phyloP scores from a whole-genome alignment of 2,113 vertebrate species.

The Nerophis ophidion region DNA sequence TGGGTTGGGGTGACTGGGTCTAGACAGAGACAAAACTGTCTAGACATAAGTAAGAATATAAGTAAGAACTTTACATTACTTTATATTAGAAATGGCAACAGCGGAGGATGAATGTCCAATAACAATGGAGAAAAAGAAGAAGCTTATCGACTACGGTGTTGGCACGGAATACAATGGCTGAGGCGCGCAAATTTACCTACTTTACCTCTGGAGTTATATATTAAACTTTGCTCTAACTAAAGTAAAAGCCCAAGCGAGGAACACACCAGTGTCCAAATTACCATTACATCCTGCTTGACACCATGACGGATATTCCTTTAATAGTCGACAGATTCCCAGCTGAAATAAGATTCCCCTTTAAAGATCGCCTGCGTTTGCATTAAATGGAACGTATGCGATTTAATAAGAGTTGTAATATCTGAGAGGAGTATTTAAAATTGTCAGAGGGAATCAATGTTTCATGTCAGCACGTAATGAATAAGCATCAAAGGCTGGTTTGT shows the following conservation, averaged over 20 bases:
- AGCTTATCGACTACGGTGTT: too few relatives aligned
- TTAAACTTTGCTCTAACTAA: too few relatives aligned
- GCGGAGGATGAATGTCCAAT: too few relatives aligned
- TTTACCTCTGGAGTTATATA: too few relatives aligned
- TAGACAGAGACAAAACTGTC: too few relatives aligned
- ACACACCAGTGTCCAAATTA: constrained; percentile 33
- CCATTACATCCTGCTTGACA: constrained; percentile 40
- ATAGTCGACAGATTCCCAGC: constrained; percentile 31
- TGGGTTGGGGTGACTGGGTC: too few relatives aligned
- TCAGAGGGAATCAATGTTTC: constrained; percentile 53
- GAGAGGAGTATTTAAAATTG: constrained; percentile 54
- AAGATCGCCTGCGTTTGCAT: constrained; percentile 48
- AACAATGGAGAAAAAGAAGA: too few relatives aligned
- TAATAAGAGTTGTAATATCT: constrained; percentile 46
- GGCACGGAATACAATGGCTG: too few relatives aligned
- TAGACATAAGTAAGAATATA: too few relatives aligned
- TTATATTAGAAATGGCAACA: too few relatives aligned
- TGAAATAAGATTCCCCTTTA: constrained; percentile 43
- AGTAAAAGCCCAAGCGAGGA: not conserved
- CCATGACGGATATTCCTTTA: constrained; percentile 42
- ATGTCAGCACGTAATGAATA: constrained; percentile 55
- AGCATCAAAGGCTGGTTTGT: constrained; percentile 41
- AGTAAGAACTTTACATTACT: too few relatives aligned
- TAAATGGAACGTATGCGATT: constrained; percentile 44
- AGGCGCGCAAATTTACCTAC: too few relatives aligned